Percentiles rank a stretch among this genome's conserved stretches.
Evolutionary conservation across 2,113 vertebrate species (phyloP).

Genomic region (Suricata suricatta): DNA sequence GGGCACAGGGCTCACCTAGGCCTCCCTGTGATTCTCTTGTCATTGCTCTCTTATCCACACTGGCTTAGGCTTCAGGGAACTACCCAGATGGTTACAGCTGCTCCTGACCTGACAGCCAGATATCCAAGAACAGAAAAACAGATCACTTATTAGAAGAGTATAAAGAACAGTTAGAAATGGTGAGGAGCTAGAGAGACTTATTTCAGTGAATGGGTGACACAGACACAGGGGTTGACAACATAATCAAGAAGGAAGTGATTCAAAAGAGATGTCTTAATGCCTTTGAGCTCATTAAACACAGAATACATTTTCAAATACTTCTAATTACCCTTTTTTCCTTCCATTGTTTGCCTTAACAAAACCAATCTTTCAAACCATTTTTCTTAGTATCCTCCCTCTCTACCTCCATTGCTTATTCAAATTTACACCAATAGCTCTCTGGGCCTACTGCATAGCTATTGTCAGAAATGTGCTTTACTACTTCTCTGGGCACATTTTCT

Average conservation of each 20-base stretch:
- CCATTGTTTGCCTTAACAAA: neutral
- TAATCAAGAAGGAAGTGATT: constrained; percentile 36
- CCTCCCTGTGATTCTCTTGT: neutral
- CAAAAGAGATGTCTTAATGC: neutral
- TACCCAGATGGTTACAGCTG: neutral
- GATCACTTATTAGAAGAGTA: neutral
- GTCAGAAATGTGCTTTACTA: neutral
- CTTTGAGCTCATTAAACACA: constrained; percentile 4
- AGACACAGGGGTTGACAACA: neutral
- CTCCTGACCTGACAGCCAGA: neutral
- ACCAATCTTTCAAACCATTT: neutral
- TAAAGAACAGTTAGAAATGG: neutral
- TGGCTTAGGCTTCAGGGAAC: neutral
- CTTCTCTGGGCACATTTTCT: neutral
- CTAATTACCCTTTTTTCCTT: neutral
- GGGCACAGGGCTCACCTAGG: neutral
- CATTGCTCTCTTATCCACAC: neutral
- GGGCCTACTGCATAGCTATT: neutral
- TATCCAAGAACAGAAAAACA: neutral
- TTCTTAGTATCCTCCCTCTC: neutral
- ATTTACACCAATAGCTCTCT: neutral
- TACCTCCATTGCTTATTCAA: neutral
- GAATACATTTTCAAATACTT: constrained; percentile 23
- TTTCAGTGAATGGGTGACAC: neutral
- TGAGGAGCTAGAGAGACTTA: neutral